phyloP scores from a whole-genome alignment of 2,888 invertebrate species.

The Disparrhopalites patrizii region DNA sequence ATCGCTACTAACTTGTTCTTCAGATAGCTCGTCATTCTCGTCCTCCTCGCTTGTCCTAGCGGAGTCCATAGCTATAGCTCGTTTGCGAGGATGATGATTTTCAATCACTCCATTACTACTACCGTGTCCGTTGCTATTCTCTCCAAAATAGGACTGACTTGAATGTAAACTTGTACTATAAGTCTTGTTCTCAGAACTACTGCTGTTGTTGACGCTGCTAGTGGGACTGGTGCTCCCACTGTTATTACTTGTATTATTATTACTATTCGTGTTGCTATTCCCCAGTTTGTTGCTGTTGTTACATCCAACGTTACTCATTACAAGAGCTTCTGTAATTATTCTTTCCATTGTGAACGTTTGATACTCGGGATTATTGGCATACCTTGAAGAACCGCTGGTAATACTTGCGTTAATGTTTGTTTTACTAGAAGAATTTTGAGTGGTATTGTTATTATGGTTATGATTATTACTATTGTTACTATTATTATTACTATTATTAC shows the following conservation, averaged over 20 bases:
- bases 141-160: conserved; percentile 23
- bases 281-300: conserved; percentile 28
- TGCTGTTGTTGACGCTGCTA: too few species aligned
- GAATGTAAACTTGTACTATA: conserved; percentile 18
- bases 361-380: conserved; percentile 35
- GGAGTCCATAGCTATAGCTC: conserved; percentile 9
- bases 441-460: conserved; percentile 1
- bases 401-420: conserved; percentile 16
- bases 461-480: neutral
- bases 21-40: conserved; percentile 11
- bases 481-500: conserved; percentile 3
- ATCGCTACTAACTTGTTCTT: conserved; percentile 19
- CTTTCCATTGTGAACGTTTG: conserved; percentile 47
- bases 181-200: conserved; percentile 7
- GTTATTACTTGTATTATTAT: neutral
- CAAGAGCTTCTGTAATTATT: conserved; percentile 47
- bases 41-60: too few species aligned
- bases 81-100: conserved; percentile 10
- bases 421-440: conserved; percentile 4
- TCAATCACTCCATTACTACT: conserved; percentile 17
- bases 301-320: conserved; percentile 46
- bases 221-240: conserved; percentile 18
- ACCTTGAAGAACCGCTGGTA: conserved; percentile 15
- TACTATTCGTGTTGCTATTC: conserved; percentile 4
- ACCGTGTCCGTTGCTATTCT: conserved; percentile 22